Percentiles rank a stretch among this genome's conserved stretches.
phyloP scores from a whole-genome alignment of 2,888 invertebrate genomes.

The Ommatoiulus sabulosus region DNA sequence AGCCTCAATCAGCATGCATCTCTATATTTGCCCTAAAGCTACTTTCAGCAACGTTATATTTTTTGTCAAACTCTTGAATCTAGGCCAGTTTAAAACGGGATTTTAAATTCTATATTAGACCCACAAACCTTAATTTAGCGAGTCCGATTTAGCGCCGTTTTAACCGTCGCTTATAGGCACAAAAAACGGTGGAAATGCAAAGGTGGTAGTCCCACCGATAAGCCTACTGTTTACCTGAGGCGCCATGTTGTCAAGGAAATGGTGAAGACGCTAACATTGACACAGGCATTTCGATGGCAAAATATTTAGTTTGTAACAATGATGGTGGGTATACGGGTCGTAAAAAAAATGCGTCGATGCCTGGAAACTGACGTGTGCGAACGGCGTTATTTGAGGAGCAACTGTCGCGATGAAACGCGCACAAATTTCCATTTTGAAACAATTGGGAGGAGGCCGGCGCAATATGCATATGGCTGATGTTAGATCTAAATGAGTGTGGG shows the following conservation, averaged over 20 bases:
- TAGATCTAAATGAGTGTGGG: background rate
- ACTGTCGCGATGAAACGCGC: background rate
- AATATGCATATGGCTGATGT: background rate
- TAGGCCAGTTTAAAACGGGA: background rate
- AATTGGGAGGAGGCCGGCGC: background rate
- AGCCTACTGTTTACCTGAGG: background rate
- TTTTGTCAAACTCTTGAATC: background rate
- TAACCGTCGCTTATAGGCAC: background rate
- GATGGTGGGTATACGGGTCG: background rate
- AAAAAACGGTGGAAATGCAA: background rate
- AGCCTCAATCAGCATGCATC: background rate
- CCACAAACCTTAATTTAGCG: background rate
- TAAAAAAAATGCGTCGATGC: background rate
- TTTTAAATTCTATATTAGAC: background rate
- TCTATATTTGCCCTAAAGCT: background rate
- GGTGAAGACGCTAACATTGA: conserved; percentile 13
- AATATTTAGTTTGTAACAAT: conserved; percentile 7
- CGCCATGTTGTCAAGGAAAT: conserved; percentile 31
- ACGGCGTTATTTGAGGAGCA: background rate
- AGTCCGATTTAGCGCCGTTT: background rate
- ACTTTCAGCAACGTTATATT: background rate
- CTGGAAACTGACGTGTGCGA: background rate
- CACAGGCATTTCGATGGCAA: background rate
- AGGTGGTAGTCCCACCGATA: background rate
- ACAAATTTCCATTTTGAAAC: conserved; percentile 1